Percentiles rank a stretch among this genome's conserved stretches.
phyloP scores from a whole-genome alignment of 1,140 invertebrate genomes.

The Achroia grisella region DNA sequence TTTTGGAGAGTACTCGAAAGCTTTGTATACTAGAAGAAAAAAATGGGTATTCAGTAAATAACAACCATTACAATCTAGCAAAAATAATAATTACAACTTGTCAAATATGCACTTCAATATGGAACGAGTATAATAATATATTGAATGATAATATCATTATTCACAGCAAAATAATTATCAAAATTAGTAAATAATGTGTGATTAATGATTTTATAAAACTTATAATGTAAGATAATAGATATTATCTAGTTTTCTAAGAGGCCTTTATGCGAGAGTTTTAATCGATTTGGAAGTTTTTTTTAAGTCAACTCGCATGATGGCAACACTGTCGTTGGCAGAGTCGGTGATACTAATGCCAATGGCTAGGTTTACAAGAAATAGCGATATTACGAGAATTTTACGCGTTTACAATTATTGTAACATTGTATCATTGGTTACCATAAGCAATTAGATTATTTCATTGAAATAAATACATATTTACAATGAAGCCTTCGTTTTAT shows the following conservation, averaged over 20 bases:
- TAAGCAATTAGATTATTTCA: conserved; percentile 65
- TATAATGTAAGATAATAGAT: conserved; percentile 36
- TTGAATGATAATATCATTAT: conserved; percentile 24
- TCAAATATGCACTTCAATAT: background rate
- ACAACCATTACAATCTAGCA: too few relatives aligned
- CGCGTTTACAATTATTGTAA: conserved; percentile 38
- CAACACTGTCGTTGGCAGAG: conserved; percentile 24
- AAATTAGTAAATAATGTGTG: conserved; percentile 11
- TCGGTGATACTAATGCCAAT: conserved; percentile 57
- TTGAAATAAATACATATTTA: conserved; percentile 73
- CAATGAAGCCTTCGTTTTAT: conserved; percentile 40
- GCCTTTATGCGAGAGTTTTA: conserved; percentile 37
- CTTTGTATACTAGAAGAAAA: too few relatives aligned
- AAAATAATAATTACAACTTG: conserved; percentile 4
- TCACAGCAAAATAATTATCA: conserved; percentile 17
- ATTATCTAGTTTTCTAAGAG: conserved; percentile 52
- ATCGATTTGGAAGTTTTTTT: conserved; percentile 12
- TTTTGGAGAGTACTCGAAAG: too few relatives aligned
- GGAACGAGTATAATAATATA: conserved; percentile 11
- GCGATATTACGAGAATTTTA: conserved; percentile 49
- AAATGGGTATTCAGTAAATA: too few relatives aligned
- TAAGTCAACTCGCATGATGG: conserved; percentile 22
- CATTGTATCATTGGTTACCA: conserved; percentile 72
- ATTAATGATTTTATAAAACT: conserved; percentile 25
- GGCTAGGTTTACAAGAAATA: conserved; percentile 34